phyloP scores from a whole-genome alignment of 1,140 invertebrate genomes.

The Drosophila kurseongensis region DNA sequence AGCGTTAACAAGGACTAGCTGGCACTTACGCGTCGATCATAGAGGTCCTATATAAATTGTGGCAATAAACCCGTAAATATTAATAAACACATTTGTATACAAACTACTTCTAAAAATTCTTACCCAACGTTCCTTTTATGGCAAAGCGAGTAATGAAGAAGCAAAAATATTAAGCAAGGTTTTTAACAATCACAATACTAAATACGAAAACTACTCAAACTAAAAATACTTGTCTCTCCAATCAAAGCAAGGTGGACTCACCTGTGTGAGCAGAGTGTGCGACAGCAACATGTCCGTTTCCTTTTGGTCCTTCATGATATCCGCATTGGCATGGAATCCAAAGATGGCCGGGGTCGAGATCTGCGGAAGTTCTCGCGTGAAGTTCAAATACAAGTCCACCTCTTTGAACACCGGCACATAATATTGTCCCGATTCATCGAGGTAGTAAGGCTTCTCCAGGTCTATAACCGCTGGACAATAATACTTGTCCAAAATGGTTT shows the following conservation, averaged over 20 bases:
- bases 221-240: too few species aligned
- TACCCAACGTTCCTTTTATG: conserved; percentile 73
- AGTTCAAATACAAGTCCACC: conserved; percentile 91
- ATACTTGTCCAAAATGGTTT: conserved; percentile 92
- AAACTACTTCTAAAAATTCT: conserved; percentile 14
- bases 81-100: background rate
- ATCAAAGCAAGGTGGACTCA: conserved; percentile 29
- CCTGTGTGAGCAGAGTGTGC: conserved; percentile 93
- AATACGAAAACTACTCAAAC: background rate
- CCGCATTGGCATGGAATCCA: conserved; percentile 97
- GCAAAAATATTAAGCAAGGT: conserved; percentile 21
- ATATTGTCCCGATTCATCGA: conserved; percentile 90
- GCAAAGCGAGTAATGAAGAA: conserved; percentile 14
- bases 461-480: conserved; percentile 88
- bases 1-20: background rate
- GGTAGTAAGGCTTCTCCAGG: conserved; percentile 86
- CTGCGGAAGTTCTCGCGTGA: conserved; percentile 91
- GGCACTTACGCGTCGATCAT: conserved; percentile 77
- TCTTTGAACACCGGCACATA: conserved; percentile 91
- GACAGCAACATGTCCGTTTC: conserved; percentile 93
- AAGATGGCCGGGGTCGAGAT: conserved; percentile 94
- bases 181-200: background rate
- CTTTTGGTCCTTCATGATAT: conserved; percentile 96
- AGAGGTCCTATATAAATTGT: conserved; percentile 59
- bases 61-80: conserved; percentile 2